Base-by-base conservation (phyloP, 37 sponge, comb jelly and placozoan species). In the Cladorhizidae sp. region DNA sequence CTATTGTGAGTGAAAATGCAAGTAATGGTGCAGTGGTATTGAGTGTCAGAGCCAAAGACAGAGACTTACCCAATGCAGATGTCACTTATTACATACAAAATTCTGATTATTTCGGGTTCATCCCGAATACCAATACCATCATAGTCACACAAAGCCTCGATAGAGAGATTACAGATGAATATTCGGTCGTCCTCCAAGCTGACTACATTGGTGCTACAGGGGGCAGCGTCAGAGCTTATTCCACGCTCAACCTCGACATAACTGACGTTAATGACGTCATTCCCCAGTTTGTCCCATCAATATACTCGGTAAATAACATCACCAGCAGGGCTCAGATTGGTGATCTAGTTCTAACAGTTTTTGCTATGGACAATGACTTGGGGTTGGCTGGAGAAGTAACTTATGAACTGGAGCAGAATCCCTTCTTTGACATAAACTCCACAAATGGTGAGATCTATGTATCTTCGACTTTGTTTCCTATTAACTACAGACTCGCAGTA, bases 381-480 rank as follows among this genome's bases (percentile, higher is more conserved):
- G 75, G 75, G 28, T n/a, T 17, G 9, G 80, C 75, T 70, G 85
- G 81, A 21, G 42, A 67, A 1, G 43, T 89, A 0, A 56, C 23
- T 28, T 89, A 84, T 50, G 26, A 37, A 1, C 56, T 89, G 20
- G 51, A 52, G 5, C 28, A 41, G 9, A 80, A 68, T 43, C 3
- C 17, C 22, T 42, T 57, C 31, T 80, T 89, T 70, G 40, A 52
- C 9, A 84, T 89, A 8, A 80, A 89, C 57, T 31, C 15, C 25
- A 61, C 61, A 21, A 89, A 80, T 0, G 90, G 90, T n/a, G 90
- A 76, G 29, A 67, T 86, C 22, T 79, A 49, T 42, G 67, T 86
- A 11, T 63, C 57, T 23, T 23, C 72, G 1, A 20, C 73, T 17
- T 23, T 37, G 1, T 22, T 61, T 40, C 38, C 63, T 41, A 59